Evolutionary conservation across 2,113 vertebrate genomes (phyloP), one percentile per base, ranked within the genome.

Genomic region (Bolborhynchus lineola): DNA sequence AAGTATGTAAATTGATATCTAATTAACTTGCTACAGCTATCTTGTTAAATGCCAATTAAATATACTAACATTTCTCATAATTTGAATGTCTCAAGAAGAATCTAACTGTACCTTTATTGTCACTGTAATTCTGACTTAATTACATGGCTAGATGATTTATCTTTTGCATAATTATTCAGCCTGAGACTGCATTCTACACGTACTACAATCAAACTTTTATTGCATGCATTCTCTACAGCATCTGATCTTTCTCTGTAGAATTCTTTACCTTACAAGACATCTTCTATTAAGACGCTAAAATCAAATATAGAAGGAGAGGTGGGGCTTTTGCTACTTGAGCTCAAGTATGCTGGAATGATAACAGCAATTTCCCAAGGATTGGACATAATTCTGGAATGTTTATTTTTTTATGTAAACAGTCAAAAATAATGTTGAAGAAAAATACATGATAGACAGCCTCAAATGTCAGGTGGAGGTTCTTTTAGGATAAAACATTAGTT

Each of bases 11-110:
- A 97, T 95, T 96, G 82, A 95, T 96, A 96, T 86, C 76, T 96
- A 97, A 97, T 98, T 98, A 98, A 96, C 60, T 97, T 96, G 64
- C 71, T 96, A 53, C 41, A 96, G 39, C 52, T 97, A 94, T 96
- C 80, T 97, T 97, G 92, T 97, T 97, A 98, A 98, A 97, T 97
- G 84, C 42, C 94, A 97, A 96, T 98, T 98, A 98, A 96, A 79
- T 90, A 33, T 90, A 97, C 97, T 97, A 97, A 93, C 67, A 85
- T 96, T 97, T 95, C 79, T 95, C 82, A 95, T 18, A 94, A 91
- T 96, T 98, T 98, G 87, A 93, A 91, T 92, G 59, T 93, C 96
- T 97, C 94, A 97, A 82, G 96, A 94, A 94, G 76, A 97, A 97
- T 97, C 96, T 97, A 97, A 97, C 82, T 97, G 47, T 95, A 96